Evolutionary conservation across 2,797 vertebrate genomes (phyloP), one percentile per base, ranked within the genome.

Genomic region (Spea hammondii): DNA sequence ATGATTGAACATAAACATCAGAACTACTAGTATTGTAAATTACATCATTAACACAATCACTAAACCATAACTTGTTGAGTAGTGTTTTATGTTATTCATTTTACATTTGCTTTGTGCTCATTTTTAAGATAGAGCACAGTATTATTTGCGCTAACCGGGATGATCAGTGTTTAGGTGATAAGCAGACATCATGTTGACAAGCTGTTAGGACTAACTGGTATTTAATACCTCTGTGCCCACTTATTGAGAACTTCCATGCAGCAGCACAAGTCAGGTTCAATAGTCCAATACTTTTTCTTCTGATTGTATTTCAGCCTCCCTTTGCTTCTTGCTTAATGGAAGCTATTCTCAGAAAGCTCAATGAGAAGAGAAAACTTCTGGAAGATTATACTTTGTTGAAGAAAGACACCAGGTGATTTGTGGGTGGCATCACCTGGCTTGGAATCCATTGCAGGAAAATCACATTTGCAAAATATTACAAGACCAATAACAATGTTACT

Each of bases 341-440:
- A 90, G 91, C 93, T 80, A 55, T 98, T 85, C 86, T 92, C 85
- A 90, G 93, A 90, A 98, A 98, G 94, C 93, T 97, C 93, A 94
- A 94, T 91, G 95, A 97, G 89, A 94, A 91, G 89, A 95, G 94
- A 88, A 93, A 93, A 88, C 92, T 98, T 84, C 85, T 91, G 87
- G 95, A 97, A 94, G 93, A 93, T 85, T 95, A 94, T 87, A 91
- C 89, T 85, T 87, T 85, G 87, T 89, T 96, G 77, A 79, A 89
- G 90, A 94, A 92, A 90, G 87, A 89, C 84, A 85, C 84, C 88
- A 88, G 86, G 32, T 92, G 83, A 87, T 67, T 45, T n/a, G 6
- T 9, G 51, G 51, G 6, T 53, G 6, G 51, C 51, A 53, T 4
- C 10, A 1, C 51, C 17, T 51, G 67, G 12, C 17, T 44, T 8